These are phyloP conservation scores for Brachynemurus nebulosus DNA, from an alignment of 2,888 invertebrate species.

Conservation along the genomic window DNA sequence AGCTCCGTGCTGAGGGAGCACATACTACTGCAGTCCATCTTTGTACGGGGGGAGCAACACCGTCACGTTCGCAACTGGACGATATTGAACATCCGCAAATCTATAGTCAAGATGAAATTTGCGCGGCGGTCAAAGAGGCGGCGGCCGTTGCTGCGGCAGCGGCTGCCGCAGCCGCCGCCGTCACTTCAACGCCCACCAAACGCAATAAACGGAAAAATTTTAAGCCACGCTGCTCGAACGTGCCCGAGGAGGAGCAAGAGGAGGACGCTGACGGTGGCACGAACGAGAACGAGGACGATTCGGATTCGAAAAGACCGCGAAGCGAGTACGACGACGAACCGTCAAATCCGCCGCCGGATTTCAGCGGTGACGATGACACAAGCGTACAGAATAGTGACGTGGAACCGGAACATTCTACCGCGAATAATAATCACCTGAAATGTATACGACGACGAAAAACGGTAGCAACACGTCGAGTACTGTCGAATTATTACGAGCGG, in stretches of 20 bases:
- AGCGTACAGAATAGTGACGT: conserved; percentile 26
- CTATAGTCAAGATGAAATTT: not conserved
- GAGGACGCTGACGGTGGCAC: conserved; percentile 23
- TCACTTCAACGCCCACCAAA: conserved; percentile 28
- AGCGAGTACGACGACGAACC: conserved; percentile 25
- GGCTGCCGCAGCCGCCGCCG: not conserved
- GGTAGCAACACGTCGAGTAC: conserved; percentile 23
- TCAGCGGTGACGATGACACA: conserved; percentile 32
- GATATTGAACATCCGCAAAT: not conserved
- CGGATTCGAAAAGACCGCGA: conserved; percentile 31
- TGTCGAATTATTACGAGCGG: conserved; percentile 23
- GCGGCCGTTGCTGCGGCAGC: not conserved
- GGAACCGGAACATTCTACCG: not conserved
- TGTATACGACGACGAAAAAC: conserved; percentile 26
- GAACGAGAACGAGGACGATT: conserved; percentile 30
- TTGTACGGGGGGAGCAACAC: not conserved
- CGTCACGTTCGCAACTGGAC: not conserved
- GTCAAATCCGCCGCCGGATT: conserved; percentile 16
- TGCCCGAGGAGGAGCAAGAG: conserved; percentile 34
- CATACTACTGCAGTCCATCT: not conserved
- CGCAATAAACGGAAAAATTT: conserved; percentile 68
- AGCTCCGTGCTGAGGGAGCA: not conserved
- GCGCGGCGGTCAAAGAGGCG: not conserved
- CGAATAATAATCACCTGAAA: conserved; percentile 29
- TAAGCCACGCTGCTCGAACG: conserved; percentile 58